A percentile compares a stretch with the other conserved stretches of the same genome.
Conservation (phyloP, 2,888 invertebrate genomes). For the Cephus sareptanus region DNA sequence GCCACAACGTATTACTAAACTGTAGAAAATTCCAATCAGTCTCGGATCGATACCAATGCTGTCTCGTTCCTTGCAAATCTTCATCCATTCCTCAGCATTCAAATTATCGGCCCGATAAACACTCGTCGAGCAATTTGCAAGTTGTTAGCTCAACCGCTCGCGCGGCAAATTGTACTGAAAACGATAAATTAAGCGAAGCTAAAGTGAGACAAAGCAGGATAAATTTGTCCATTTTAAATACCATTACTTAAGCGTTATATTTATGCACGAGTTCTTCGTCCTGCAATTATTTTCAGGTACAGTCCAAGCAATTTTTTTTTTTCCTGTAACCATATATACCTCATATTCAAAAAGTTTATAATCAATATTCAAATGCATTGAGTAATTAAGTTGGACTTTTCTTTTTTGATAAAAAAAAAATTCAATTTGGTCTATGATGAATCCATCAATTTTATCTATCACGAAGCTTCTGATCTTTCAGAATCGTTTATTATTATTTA, state of each 20-base stretch:
- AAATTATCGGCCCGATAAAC: constrained; percentile 44
- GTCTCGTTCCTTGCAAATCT: constrained; percentile 30
- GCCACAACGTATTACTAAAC: neutral
- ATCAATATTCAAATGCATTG: neutral
- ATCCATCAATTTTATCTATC: no score
- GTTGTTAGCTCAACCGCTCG: constrained; percentile 36
- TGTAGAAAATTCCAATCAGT: neutral
- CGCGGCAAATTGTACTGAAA: constrained; percentile 37
- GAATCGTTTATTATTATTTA: neutral
- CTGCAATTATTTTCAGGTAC: constrained; percentile 37
- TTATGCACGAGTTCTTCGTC: constrained; percentile 20
- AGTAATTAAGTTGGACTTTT: neutral
- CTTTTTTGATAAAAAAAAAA: neutral
- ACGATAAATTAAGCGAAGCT: constrained; percentile 37
- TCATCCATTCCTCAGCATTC: constrained; percentile 35
- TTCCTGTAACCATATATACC: neutral
- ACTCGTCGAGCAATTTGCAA: constrained; percentile 44
- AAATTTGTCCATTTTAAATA: constrained; percentile 48
- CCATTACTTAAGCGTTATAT: constrained; percentile 23
- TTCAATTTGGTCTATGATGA: no score
- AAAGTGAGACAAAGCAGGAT: constrained; percentile 29
- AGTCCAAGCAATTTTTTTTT: neutral
- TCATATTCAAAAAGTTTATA: neutral
- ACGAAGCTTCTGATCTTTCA: neutral
- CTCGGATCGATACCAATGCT: neutral